phyloP scores from a whole-genome alignment of 1,140 invertebrate species.

The Laupala kohalensis region DNA sequence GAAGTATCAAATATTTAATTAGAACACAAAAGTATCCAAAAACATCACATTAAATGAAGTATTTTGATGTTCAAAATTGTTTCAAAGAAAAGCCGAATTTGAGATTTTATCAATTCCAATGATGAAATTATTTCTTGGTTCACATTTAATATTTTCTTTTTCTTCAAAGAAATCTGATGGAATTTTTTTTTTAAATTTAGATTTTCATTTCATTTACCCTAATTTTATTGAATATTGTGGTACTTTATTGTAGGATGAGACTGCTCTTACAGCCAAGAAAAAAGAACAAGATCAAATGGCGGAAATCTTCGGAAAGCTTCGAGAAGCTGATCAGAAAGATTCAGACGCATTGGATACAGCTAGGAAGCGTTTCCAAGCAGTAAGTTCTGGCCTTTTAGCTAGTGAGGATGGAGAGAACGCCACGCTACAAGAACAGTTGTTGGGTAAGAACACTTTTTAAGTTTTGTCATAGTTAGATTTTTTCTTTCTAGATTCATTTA shows the following conservation, averaged over 20 bases:
- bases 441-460: constrained; percentile 37
- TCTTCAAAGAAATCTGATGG: too few relatives aligned
- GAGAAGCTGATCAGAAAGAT: constrained; percentile 51
- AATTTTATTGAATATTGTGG: not conserved
- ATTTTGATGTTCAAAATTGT: too few relatives aligned
- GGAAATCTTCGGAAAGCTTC: constrained; percentile 54
- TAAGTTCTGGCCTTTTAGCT: constrained; percentile 66
- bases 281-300: constrained; percentile 50
- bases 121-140: too few relatives aligned
- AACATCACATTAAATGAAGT: too few relatives aligned
- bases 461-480: not conserved
- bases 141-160: not conserved
- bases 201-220: too few relatives aligned
- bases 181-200: too few relatives aligned
- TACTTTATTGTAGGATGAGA: constrained; percentile 39
- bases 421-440: constrained; percentile 82
- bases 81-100: too few relatives aligned
- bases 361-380: constrained; percentile 67
- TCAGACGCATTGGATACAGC: constrained; percentile 53
- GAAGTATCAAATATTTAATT: too few relatives aligned
- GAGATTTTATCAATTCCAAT: too few relatives aligned
- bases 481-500: not conserved
- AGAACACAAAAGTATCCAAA: too few relatives aligned
- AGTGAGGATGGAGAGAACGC: constrained; percentile 67
- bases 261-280: constrained; percentile 46